Evolutionary conservation across 2,113 vertebrate genomes (phyloP).

Genomic region (Mirza zaza): DNA sequence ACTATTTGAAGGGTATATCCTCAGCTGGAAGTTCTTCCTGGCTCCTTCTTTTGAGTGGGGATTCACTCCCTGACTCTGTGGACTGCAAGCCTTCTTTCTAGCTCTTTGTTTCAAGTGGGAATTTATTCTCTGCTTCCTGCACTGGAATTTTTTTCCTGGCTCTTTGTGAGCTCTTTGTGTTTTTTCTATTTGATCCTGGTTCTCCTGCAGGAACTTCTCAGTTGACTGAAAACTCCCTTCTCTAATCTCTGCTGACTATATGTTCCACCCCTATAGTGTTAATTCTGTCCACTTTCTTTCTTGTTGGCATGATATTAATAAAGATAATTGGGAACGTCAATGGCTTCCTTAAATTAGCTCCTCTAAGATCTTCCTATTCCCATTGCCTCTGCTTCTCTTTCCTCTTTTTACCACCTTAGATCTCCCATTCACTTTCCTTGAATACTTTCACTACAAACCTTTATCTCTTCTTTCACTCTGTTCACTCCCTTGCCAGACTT

Average conservation of each 20-base stretch:
- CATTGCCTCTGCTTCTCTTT: not conserved
- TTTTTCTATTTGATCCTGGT: not conserved
- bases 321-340: not conserved
- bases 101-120: not conserved
- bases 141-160: not conserved
- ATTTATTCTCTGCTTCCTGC: not conserved
- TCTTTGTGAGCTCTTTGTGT: not conserved
- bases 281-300: not conserved
- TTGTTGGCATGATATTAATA: not conserved
- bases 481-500: not conserved
- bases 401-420: not conserved
- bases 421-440: not conserved
- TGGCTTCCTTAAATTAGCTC: not conserved
- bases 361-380: not conserved
- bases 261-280: not conserved
- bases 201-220: not conserved
- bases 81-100: not conserved
- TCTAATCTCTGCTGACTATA: not conserved
- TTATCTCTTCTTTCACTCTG: not conserved
- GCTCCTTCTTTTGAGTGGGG: too few relatives aligned
- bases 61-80: not conserved
- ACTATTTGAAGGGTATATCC: not conserved
- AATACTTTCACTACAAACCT: not conserved
- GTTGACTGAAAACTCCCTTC: not conserved
- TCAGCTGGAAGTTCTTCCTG: not conserved